phyloP scores from a whole-genome alignment of 2,113 vertebrate species.

The Oncorhynchus nerka region DNA sequence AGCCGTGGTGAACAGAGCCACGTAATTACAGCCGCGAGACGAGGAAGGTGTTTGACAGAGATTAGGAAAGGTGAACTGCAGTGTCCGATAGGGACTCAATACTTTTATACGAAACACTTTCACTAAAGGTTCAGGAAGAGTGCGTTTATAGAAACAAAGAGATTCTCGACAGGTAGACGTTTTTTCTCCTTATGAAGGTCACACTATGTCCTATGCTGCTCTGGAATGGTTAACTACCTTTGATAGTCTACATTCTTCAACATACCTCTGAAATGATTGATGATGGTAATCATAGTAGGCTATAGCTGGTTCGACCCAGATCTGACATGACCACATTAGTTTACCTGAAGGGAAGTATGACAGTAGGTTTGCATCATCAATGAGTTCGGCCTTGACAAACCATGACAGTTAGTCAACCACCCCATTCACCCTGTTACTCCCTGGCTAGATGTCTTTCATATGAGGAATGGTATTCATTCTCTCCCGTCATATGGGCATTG shows the following conservation, averaged over 20 bases:
- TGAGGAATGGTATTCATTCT: slow-evolving; percentile 47
- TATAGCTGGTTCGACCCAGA: neutral
- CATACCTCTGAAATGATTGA: too few species aligned
- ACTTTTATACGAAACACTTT: neutral
- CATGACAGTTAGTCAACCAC: slow-evolving; percentile 36
- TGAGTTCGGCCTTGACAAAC: slow-evolving; percentile 36
- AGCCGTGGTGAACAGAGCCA: slow-evolving; percentile 49
- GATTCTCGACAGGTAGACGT: neutral
- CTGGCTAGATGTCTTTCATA: slow-evolving; percentile 10
- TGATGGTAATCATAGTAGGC: too few species aligned
- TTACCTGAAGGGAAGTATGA: neutral
- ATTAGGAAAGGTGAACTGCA: slow-evolving; percentile 63
- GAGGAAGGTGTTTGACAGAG: slow-evolving; percentile 63
- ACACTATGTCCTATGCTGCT: neutral
- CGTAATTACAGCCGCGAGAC: slow-evolving; percentile 59
- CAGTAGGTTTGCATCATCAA: slow-evolving; percentile 6
- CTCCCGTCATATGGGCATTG: slow-evolving; percentile 55
- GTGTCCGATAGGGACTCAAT: slow-evolving; percentile 28
- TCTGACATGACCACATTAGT: neutral
- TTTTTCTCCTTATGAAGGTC: neutral
- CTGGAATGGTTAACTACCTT: neutral
- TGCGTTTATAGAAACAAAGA: neutral
- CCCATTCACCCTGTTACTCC: slow-evolving; percentile 10
- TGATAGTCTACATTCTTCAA: too few species aligned
- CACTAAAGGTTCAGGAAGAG: slow-evolving; percentile 12